A percentile compares a stretch with the other conserved stretches of the same genome.
Evolutionary conservation across 2,113 vertebrate species (phyloP).

Genomic region (Sander lucioperca): DNA sequence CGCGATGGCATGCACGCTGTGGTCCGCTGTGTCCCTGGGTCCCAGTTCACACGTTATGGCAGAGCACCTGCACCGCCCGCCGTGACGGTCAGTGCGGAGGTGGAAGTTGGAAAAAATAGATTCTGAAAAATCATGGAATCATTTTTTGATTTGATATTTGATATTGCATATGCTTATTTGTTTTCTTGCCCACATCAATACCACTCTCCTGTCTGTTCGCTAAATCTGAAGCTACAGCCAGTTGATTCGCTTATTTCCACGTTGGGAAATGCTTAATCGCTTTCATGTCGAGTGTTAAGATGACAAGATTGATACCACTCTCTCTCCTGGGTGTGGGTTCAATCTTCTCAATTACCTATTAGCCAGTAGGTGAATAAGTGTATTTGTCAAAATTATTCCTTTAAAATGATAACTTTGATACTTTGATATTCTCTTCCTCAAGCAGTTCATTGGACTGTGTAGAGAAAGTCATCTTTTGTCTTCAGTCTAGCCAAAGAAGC

Average conservation of each 20-base stretch:
- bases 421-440: neutral
- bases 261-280: no score
- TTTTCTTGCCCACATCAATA: neutral
- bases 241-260: no score
- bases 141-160: neutral
- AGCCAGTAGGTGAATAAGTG: neutral
- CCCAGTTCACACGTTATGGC: constrained; percentile 77
- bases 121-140: neutral
- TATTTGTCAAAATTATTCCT: neutral
- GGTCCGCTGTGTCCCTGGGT: constrained; percentile 87
- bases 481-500: neutral
- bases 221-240: neutral
- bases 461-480: neutral
- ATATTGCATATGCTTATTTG: neutral
- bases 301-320: no score
- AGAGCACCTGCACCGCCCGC: constrained; percentile 73
- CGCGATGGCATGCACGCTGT: constrained; percentile 88
- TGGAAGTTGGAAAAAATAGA: neutral
- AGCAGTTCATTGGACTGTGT: neutral
- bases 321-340: neutral
- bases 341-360: neutral
- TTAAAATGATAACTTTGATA: neutral
- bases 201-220: no score
- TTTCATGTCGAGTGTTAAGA: no score
- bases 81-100: constrained; percentile 81